Evolutionary conservation across 1,140 invertebrate species (phyloP), one percentile per base, ranked within the genome.

Genomic region (Hycleus phaleratus): DNA sequence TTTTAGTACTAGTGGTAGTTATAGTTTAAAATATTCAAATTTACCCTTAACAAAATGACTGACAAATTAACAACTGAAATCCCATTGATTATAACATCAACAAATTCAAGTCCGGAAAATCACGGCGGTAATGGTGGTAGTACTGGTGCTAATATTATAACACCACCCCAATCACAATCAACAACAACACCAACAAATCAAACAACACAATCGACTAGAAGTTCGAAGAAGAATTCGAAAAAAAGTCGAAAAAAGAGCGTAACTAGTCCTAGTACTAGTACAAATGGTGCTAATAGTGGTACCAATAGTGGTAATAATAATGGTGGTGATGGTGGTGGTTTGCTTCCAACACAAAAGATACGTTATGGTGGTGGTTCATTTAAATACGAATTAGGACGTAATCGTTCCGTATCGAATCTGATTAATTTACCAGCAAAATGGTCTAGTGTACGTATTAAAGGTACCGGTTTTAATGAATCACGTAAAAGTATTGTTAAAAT

Each of bases 391-490:
- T 66, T 70, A 32, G 71, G 68, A 7, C 52, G 72, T 8, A 70
- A 71, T 56, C 58, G 66, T 43, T 70, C 68, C 12, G 64, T 64
- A 3, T 56, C 68, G 8, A 71, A 67, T 57, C 54, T 71, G 24
- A 62, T 69, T 10, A 63, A 61, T 39, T 66, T 69, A 49, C 67
- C 69, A 11, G 60, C 78, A 6, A 79, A 79, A 72, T 80, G 80
- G 73, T 80, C 78, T 60, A 80, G 79, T 56, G 80, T 82, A 55
- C 70, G 79, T 56, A 79, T 82, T 44, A 76, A 77, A 65, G 80
- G 80, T 67, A 79, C 79, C 58, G 78, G 71, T 2, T 71, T 66
- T 51, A 69, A 73, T 9, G 72, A 74, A 11, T 80, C 78, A 46
- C 73, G 79, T 62, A 78, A 77, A 65, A 80, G 78, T 66, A 72